These are phyloP conservation scores for Spatula versicolor DNA, from an alignment of 2,797 vertebrate species.

Conservation along the genomic window DNA sequence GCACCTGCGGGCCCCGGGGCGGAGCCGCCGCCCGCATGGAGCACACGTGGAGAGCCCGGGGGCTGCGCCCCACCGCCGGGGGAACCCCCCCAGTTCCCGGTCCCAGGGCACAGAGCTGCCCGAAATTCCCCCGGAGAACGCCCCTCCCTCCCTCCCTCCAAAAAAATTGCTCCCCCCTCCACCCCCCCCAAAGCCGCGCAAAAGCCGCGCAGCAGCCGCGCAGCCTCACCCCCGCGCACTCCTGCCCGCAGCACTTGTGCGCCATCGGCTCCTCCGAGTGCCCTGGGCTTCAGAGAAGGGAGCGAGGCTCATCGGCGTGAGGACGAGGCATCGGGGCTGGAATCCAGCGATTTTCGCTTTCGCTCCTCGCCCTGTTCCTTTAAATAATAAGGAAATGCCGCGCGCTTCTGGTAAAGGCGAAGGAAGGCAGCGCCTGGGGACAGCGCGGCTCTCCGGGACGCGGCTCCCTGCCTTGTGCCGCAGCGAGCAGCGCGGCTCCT, in stretches of 20 bases:
- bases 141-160: not conserved
- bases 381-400: slow-evolving; percentile 64
- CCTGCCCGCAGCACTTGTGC: not conserved
- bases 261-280: not conserved
- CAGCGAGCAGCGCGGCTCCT: not conserved
- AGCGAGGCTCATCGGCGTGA: not conserved
- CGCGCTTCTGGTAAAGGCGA: slow-evolving; percentile 42
- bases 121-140: slow-evolving; percentile 30
- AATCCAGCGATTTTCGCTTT: slow-evolving; percentile 62
- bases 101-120: not conserved
- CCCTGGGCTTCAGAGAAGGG: not conserved
- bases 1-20: not conserved
- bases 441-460: not conserved
- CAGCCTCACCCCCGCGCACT: not conserved
- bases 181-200: no score
- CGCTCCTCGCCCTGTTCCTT: slow-evolving; percentile 45
- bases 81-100: not conserved
- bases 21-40: slow-evolving; percentile 48
- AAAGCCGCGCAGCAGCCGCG: not conserved
- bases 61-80: not conserved
- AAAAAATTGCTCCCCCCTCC: no score
- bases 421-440: not conserved
- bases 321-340: not conserved
- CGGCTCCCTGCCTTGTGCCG: not conserved
- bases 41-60: slow-evolving; percentile 68